Evolutionary conservation across 2,797 vertebrate species (phyloP), one percentile per base, ranked within the genome.

Genomic region (Gymnocypris eckloni): DNA sequence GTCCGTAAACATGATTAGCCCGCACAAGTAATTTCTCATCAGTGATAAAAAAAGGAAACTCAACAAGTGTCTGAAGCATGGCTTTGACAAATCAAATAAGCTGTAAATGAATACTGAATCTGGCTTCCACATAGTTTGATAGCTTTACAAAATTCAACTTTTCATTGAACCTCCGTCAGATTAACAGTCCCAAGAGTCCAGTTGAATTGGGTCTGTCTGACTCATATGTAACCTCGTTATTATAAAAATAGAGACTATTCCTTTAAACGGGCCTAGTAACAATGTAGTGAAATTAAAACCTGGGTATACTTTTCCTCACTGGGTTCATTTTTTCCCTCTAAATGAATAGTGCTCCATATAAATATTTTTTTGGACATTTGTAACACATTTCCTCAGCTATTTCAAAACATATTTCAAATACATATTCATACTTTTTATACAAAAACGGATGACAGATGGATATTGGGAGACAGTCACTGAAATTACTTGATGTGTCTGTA

Each of bases 361-460:
- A 95, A 96, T 93, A 94, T 28, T 91, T 82, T 91, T 94, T 92
- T 88, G 90, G 92, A 91, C 90, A 91, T 93, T 93, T 93, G 89
- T 78, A 91, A 94, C 93, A 95, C 92, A 91, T 91, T 91, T 94
- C 92, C 92, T 94, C 90, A 94, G 95, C 94, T 93, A 94, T 92
- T 93, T 93, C 77, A 87, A 92, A 92, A 95, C 91, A 92, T 93
- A 88, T 94, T 90, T 93, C 90, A 91, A 94, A 95, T 94, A 95
- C 91, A 92, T 87, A 88, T 91, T 93, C 92, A 90, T 92, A 89
- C 91, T 94, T 94, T 94, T 90, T 93, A 86, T 90, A 94, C 82
- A 90, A 92, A 95, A 94, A 93, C 89, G 87, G 86, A 92, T 92
- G 86, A 92, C 90, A 90, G 92, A 90, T 93, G 79, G 88, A 94